A percentile compares a stretch with the other conserved stretches of the same genome.
phyloP scores from a whole-genome alignment of 2,888 invertebrate genomes.

The Nemotelus pantherinus region DNA sequence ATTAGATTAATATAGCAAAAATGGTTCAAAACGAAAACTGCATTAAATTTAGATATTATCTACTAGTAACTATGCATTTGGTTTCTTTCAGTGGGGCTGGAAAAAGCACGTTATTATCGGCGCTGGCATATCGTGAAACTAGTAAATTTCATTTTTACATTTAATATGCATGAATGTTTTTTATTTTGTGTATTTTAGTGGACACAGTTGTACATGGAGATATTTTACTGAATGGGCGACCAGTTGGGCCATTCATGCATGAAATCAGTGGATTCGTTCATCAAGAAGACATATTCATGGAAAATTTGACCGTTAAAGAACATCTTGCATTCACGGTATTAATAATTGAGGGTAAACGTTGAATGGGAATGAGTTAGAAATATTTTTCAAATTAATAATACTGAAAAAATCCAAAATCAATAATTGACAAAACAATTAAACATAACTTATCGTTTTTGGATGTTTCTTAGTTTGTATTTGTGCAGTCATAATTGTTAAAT shows the following conservation, averaged over 20 bases:
- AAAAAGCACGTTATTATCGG: constrained; percentile 88
- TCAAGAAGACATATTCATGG: constrained; percentile 90
- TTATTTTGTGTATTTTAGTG: constrained; percentile 63
- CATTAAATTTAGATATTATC: no score
- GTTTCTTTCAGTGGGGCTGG: constrained; percentile 75
- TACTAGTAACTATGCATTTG: no score
- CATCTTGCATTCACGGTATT: constrained; percentile 85
- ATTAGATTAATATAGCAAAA: no score
- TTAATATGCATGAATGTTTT: neutral
- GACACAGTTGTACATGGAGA: constrained; percentile 80
- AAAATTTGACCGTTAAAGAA: constrained; percentile 84
- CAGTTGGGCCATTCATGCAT: constrained; percentile 79
- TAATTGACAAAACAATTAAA: no score
- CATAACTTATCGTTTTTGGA: no score
- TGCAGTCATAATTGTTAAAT: no score
- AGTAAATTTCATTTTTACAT: constrained; percentile 66
- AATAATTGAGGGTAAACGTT: neutral
- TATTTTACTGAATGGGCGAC: constrained; percentile 80
- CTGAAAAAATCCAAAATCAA: no score
- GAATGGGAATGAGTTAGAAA: neutral
- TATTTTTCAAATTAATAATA: no score
- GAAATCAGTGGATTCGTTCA: constrained; percentile 88
- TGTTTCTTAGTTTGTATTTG: no score
- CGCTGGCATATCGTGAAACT: constrained; percentile 79
- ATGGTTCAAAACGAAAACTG: no score